A percentile compares a stretch with the other conserved stretches of the same genome.
These are phyloP conservation scores for Ophion ellenae DNA, from an alignment of 2,888 invertebrate species.

Conservation along the genomic window DNA sequence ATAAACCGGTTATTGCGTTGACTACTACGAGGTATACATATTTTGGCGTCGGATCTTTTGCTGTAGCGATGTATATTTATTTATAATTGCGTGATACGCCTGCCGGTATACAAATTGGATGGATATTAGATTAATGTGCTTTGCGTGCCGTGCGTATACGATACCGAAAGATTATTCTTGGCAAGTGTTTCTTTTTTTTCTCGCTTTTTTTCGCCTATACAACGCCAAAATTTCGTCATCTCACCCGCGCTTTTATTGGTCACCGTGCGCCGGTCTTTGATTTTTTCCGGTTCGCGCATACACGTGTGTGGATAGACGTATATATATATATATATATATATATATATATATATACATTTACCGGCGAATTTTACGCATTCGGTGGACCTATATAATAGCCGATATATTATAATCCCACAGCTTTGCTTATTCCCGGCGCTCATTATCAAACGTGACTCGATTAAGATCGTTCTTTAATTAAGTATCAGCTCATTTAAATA, in stretches of 20 bases:
- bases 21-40: not conserved
- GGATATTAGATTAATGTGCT: constrained; percentile 58
- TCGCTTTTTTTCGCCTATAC: not conserved
- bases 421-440: constrained; percentile 54
- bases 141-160: constrained; percentile 36
- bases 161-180: constrained; percentile 8
- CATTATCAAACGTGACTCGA: constrained; percentile 68
- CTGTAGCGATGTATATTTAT: constrained; percentile 6
- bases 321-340: constrained; percentile 6
- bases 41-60: constrained; percentile 7
- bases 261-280: not conserved
- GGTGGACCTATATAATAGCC: constrained; percentile 31
- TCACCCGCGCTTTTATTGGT: not conserved
- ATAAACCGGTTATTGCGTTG: constrained; percentile 45
- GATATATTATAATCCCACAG: constrained; percentile 57
- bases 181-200: not conserved
- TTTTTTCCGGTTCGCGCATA: constrained; percentile 1
- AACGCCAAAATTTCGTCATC: constrained; percentile 38
- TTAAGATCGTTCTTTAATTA: constrained; percentile 68
- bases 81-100: constrained; percentile 56
- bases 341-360: not conserved
- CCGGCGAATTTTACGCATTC: constrained; percentile 42
- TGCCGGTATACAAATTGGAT: constrained; percentile 64
- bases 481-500: constrained; percentile 68
- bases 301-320: not conserved